Percentiles rank a stretch among this genome's conserved stretches.
Evolutionary conservation across 2,113 vertebrate genomes (phyloP).

Genomic region (Dipodomys merriami): DNA sequence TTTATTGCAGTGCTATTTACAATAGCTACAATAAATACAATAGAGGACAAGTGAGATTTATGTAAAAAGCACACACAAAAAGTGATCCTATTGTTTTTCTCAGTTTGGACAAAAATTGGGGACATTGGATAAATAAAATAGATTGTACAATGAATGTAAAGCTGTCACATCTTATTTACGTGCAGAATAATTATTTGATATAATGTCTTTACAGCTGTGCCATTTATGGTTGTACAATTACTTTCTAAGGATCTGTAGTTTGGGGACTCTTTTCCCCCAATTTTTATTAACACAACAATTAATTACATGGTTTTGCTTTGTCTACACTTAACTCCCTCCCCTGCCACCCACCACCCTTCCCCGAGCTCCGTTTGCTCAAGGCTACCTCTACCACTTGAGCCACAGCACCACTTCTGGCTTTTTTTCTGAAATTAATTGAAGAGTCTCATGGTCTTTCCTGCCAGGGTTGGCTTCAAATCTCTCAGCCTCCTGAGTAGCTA

Average conservation of each 20-base stretch:
- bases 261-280: background rate
- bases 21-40: background rate
- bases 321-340: too few relatives aligned
- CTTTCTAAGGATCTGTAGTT: background rate
- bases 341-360: too few relatives aligned
- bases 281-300: background rate
- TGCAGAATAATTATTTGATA: background rate
- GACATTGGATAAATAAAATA: background rate
- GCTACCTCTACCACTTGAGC: too few relatives aligned
- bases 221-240: background rate
- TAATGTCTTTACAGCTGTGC: background rate
- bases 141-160: background rate
- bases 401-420: too few relatives aligned
- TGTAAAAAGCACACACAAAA: background rate
- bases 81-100: background rate
- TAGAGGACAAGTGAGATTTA: too few relatives aligned
- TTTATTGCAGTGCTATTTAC: background rate
- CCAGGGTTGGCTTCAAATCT: too few relatives aligned
- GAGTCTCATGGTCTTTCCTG: too few relatives aligned
- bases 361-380: too few relatives aligned
- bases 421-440: too few relatives aligned
- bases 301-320: background rate
- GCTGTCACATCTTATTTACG: background rate
- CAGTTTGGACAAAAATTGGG: too few relatives aligned
- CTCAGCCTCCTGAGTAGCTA: too few relatives aligned